Base-by-base conservation (phyloP, 2,797 vertebrate species). In the Megaceryle alcyon region DNA sequence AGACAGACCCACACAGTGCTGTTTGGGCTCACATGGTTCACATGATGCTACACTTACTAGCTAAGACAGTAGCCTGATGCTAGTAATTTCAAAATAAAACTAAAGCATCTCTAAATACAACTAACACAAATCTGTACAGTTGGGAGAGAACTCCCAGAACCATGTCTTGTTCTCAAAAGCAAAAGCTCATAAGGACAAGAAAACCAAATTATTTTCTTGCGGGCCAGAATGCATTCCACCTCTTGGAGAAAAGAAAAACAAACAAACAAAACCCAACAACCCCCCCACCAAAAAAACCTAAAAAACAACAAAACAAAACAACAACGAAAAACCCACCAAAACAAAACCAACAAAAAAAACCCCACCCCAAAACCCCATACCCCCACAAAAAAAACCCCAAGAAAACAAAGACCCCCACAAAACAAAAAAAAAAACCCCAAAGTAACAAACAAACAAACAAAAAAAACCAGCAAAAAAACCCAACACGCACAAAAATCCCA, bases 91-190 rank as follows among this genome's bases (percentile, higher is more conserved):
- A 54, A n/a, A n/a, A 56, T n/a, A 7, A 12, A 75, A 17, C 0
- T 12, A n/a, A 31, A 54, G 7, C 21, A 80, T n/a, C 31, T 41
- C 15, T 63, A 82, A 82, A 57, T 17, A 22, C 3, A n/a, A 22
- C 26, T 20, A 16, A 48, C 18, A 39, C 21, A 57, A 41, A 46
- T 4, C 10, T 1, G 19, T 17, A 53, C 18, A 46, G 51, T 0
- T 17, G 35, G 80, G 54, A 3, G 1, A 66, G 78, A 82, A 96
- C 88, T 63, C 94, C 91, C 94, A 95, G 96, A 96, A 96, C 96
- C 94, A 95, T 90, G 86, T 33, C 92, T 91, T 92, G 64, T 87
- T 96, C 86, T 70, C 68, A 70, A 76, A 90, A 92, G 46, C 72
- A 66, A 84, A 90, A 94, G 78, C 80, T 93, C 43, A 3, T 16